These are phyloP conservation scores for Eclectus roratus DNA, from an alignment of 2,113 vertebrate genomes.

Conservation along the genomic window DNA sequence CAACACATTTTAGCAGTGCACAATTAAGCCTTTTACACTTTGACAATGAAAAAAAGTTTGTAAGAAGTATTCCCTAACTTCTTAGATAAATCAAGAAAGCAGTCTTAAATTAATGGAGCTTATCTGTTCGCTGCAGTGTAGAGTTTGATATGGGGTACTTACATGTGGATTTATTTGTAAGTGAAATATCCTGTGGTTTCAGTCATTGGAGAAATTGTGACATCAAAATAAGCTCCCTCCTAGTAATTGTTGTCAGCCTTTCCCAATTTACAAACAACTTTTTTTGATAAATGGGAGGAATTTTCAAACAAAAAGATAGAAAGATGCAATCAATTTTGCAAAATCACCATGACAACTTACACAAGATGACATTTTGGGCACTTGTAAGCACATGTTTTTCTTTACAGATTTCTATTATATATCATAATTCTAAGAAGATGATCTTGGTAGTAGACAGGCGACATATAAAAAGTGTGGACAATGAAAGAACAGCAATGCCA, in stretches of 20 bases:
- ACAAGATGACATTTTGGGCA: background rate
- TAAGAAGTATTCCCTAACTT: background rate
- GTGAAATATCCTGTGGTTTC: background rate
- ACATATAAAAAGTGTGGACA: slow-evolving; percentile 91
- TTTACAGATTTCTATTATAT: slow-evolving; percentile 93
- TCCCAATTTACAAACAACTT: background rate
- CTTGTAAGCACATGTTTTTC: background rate
- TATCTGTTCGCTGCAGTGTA: background rate
- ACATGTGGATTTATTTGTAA: background rate
- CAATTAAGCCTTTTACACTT: background rate
- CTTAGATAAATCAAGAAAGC: background rate
- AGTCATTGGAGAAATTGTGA: background rate
- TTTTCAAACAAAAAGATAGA: background rate
- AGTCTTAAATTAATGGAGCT: background rate
- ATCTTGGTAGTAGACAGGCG: slow-evolving; percentile 93
- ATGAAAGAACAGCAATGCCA: slow-evolving; percentile 88
- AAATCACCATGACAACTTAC: background rate
- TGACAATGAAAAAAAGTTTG: background rate
- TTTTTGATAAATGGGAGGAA: background rate
- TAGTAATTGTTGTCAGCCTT: background rate
- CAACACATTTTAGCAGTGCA: background rate
- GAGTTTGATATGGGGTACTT: background rate
- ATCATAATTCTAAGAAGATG: slow-evolving; percentile 96
- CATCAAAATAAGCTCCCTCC: background rate
- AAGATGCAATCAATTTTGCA: background rate